Evolutionary conservation across 2,888 invertebrate species (phyloP), one percentile per base, ranked within the genome.

Genomic region (Dryocosmus kuriphilus): DNA sequence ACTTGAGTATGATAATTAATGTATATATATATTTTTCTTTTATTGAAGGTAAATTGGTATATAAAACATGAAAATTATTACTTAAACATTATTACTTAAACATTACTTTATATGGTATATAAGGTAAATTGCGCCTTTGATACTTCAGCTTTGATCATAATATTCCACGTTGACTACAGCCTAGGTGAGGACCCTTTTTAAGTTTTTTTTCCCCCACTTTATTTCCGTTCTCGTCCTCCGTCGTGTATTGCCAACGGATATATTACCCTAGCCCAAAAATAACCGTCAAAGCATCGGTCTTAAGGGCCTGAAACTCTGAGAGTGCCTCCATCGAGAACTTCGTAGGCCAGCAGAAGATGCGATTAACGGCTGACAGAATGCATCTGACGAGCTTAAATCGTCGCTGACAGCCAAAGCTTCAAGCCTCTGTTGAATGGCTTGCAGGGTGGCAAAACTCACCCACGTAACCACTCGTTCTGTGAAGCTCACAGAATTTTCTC

Each of bases 191-290:
- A 67, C 41, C 41, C 46, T 67, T 62, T 22, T 35, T 22, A 0
- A 32, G 14, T 11, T 35, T 65, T 65, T 71, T 71, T 24, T 24
- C 19, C 24, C 24, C 14, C 38, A 65, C 76, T 76, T 76, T 76
- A 67, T 76, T 76, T 76, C 67, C 55, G 55, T 57, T 76, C 35
- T 19, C 67, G 76, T 35, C 32, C 30, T 46, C 32, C 67, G 32
- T 19, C 24, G 63, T 3, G 30, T 67, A 76, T 76, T 46, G 76
- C 67, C 76, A 62, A 76, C 76, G 57, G 67, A 76, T 57, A 57
- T 62, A 76, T 76, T 62, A 62, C 71, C 19, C n/a, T 27, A n/a
- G n/a, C 46, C 41, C 71, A 51, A 71, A 71, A 71, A 71, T 71
- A 71, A 71, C 51, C 51, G 71, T 71, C 51, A 71, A 71, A 71